Conservation (phyloP, 2,113 vertebrate genomes). For the Mesitornis unicolor region DNA sequence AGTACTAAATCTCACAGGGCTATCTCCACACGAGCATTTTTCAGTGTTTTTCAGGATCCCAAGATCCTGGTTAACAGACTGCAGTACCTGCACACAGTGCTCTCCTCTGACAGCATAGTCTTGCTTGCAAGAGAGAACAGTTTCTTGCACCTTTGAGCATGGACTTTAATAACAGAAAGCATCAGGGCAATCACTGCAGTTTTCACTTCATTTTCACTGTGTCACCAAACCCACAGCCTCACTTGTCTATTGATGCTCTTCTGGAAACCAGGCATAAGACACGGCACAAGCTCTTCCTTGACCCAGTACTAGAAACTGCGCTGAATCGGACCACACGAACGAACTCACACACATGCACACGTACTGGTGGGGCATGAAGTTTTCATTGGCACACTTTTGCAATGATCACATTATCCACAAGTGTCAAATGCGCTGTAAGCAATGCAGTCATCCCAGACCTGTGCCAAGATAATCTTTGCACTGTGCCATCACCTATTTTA, state of each 20-base stretch:
- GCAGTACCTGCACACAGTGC: not conserved
- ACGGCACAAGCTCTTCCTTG: not conserved
- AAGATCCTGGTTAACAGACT: not conserved
- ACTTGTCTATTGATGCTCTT: not conserved
- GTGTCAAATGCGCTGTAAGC: not conserved
- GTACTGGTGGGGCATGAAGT: not conserved
- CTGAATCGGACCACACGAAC: not conserved
- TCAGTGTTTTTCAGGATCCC: not conserved
- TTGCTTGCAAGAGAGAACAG: not conserved
- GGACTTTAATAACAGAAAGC: not conserved
- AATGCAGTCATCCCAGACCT: not conserved
- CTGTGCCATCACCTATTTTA: not conserved
- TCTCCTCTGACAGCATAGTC: not conserved
- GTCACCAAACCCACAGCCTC: not conserved
- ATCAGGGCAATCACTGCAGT: not conserved
- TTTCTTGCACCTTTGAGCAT: not conserved
- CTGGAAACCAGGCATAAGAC: not conserved
- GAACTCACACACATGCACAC: not conserved
- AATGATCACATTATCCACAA: slow-evolving; percentile 33
- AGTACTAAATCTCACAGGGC: not conserved
- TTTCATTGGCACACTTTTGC: slow-evolving; percentile 27
- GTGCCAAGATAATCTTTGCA: slow-evolving; percentile 20
- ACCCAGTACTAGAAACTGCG: not conserved
- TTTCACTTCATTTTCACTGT: not conserved
- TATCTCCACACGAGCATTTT: not conserved